Evolutionary conservation across 35 echinoderm and acorn worm species (phyloP).

Genomic region (Apostichopus japonicus): DNA sequence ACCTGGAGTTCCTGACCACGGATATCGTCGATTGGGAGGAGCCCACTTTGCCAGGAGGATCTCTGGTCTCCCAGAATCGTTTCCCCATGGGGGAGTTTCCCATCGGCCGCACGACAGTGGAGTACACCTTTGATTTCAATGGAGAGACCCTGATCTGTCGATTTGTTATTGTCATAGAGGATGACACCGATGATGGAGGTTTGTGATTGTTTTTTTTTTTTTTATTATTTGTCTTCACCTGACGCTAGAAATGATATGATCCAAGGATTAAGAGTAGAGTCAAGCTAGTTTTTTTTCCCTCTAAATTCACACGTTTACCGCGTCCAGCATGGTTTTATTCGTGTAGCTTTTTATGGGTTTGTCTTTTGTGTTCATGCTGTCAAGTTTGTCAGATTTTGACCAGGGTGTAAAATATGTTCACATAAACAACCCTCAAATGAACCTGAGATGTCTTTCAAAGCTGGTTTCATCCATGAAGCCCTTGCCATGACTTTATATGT

Average conservation of each 20-base stretch:
- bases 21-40: constrained; percentile 6
- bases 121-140: constrained; percentile 29
- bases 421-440: too few relatives aligned
- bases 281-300: too few relatives aligned
- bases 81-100: constrained; percentile 10
- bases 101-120: not conserved
- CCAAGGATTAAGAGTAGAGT: too few relatives aligned
- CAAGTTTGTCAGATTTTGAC: too few relatives aligned
- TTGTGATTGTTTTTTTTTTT: not conserved
- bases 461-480: too few relatives aligned
- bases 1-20: constrained; percentile 6
- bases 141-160: not conserved
- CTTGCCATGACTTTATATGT: too few relatives aligned
- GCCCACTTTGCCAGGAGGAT: constrained; percentile 1
- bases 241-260: not conserved
- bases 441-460: too few relatives aligned
- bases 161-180: constrained; percentile 11
- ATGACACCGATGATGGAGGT: not conserved
- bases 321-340: too few relatives aligned
- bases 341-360: too few relatives aligned
- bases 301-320: too few relatives aligned
- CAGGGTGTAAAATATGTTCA: too few relatives aligned
- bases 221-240: not conserved
- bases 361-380: too few relatives aligned
- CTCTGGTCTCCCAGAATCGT: constrained; percentile 22